Base-by-base conservation (phyloP, 2,888 invertebrate species). In the Yponomeuta sedellus region DNA sequence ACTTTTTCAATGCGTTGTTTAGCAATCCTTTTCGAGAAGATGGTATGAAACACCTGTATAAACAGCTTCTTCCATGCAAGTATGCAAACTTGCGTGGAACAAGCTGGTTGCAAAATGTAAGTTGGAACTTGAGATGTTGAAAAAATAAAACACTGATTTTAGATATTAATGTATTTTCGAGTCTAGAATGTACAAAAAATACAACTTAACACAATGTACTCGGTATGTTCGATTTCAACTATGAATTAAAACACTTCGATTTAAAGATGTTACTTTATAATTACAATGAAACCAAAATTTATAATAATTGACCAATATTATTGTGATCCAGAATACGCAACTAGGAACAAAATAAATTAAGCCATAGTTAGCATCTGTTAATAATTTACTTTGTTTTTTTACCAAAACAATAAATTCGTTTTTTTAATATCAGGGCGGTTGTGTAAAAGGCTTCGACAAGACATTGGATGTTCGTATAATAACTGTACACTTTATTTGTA, bases 131-230 rank as follows among this genome's bases (percentile, higher is more conserved):
- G n/a, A 61, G 28, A 8, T n/a, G 6, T 66, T 25, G 40, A 66
- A 72, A 79, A 81, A 78, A 16, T 69, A 86, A 84, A 86, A 81
- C 74, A 78, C 75, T 69, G 74, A 70, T 86, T 91, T 91, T 90
- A 91, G 90, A 91, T 92, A 92, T 92, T 92, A 92, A 93, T 94
- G 93, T 93, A 93, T 93, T 93, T 93, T 93, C 92, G 93, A 93
- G 93, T 93, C 93, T 93, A 93, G 93, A 94, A 93, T 94, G 94
- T 94, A 94, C 94, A 94, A 94, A 94, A 94, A 93, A 94, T 94
- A 93, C 93, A 92, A 93, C 89, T 93, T 93, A 93, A 93, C 87
- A 89, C 92, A 92, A 92, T 93, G 92, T 93, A 93, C 92, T 92
- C 92, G 84, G 12, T 39, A 61, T 61, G 66, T 61, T 61, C 84